Evolutionary conservation across 2,888 invertebrate species (phyloP).

Genomic region (Lasioglossum zephyrum): DNA sequence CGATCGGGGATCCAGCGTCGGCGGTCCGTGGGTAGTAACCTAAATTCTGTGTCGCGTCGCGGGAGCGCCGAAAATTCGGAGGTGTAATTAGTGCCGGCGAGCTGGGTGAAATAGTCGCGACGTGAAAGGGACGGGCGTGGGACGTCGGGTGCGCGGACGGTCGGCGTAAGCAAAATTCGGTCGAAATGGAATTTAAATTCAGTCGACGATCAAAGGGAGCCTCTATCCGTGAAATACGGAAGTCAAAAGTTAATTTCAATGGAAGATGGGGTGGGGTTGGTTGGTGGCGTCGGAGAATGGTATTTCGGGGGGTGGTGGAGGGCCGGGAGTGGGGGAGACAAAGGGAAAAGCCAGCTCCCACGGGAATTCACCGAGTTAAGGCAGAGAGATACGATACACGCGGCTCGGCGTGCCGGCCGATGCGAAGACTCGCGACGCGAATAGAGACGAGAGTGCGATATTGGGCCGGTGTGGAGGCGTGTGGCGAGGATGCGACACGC

Average conservation of each 20-base stretch:
- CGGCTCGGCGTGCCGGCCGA: not conserved
- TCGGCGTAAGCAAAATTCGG: conserved; percentile 17
- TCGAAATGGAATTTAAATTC: conserved; percentile 24
- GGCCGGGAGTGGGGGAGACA: not conserved
- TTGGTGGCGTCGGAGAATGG: not conserved
- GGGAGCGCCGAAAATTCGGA: not conserved
- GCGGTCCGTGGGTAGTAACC: not conserved
- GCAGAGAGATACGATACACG: conserved; percentile 7
- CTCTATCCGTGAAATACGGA: not conserved
- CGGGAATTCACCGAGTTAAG: conserved; percentile 29
- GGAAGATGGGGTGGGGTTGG: not conserved
- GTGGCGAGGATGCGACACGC: not conserved
- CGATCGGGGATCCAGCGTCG: not conserved
- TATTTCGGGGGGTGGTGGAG: not conserved
- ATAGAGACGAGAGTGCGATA: not conserved
- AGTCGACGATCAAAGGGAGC: conserved; percentile 11
- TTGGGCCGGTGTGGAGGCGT: not conserved
- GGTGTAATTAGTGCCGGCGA: conserved; percentile 6
- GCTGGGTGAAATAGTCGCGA: not conserved
- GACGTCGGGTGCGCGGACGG: not conserved
- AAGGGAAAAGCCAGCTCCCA: not conserved
- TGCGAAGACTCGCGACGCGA: conserved; percentile 30
- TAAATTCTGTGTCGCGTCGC: not conserved
- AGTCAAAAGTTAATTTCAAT: conserved; percentile 43
- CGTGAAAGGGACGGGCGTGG: not conserved